Evolutionary conservation across 2,888 invertebrate genomes (phyloP), one percentile per base, ranked within the genome.

Genomic region (Drosophila planitibia): DNA sequence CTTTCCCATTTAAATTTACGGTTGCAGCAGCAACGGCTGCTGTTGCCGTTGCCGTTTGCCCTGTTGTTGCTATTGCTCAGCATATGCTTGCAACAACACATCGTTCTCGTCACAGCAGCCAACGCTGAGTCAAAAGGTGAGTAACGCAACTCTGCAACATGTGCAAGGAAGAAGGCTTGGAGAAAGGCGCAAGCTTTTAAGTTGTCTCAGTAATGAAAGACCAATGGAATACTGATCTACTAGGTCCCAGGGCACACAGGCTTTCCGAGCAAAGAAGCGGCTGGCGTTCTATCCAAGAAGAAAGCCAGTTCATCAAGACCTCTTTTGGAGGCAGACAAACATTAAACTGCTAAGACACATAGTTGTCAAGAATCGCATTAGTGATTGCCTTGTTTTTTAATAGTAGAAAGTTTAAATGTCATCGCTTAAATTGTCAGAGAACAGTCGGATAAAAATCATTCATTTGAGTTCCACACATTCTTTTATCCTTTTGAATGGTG

Each of bases 31-130:
- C 71, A 37, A 62, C 44, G n/a, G 53, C 53, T 54, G 64, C 51
- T 22, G 47, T n/a, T 32, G 51, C 62, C 60, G 72, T 19, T 37
- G 6, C 55, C 55, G 28, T 39, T 30, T n/a, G n/a, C 3, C 14
- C 60, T 62, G 77, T 49, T 68, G 70, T 52, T 79, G 66, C 70
- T 85, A 67, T 79, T 85, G 78, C 68, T 74, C 80, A 81, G 67
- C 90, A 91, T 88, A 85, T 90, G 90, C 81, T 80, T 79, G 81
- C 85, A 84, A 79, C 76, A 82, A 79, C 72, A 79, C 70, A 63
- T 54, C 51, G 65, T 64, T 67, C 53, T 53, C 57, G 71, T 68
- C 75, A 76, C 81, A 79, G 83, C 82, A 78, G 72, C 74, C 80
- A 81, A 51, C 63, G 47, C 54, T 59, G 72, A 85, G 80, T 82